Conservation (phyloP, 2,797 vertebrate species). For the Liasis olivaceus region DNA sequence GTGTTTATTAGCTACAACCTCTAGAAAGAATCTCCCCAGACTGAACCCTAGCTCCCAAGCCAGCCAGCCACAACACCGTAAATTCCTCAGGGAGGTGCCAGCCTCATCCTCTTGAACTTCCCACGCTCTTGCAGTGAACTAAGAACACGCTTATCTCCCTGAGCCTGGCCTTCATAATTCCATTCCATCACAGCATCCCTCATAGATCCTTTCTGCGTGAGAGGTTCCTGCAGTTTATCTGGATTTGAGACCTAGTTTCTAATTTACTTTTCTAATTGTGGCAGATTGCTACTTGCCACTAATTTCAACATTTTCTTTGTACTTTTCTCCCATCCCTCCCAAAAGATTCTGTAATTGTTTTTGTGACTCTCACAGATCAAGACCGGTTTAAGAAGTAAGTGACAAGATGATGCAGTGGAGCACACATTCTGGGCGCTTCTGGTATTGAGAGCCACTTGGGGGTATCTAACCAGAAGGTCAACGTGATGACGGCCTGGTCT, state of each 20-base stretch:
- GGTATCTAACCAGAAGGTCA: constrained; percentile 77
- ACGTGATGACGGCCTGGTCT: constrained; percentile 92
- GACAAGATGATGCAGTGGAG: constrained; percentile 68
- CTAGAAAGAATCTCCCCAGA: too few species aligned
- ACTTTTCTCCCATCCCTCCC: constrained; percentile 31
- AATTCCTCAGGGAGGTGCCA: too few species aligned
- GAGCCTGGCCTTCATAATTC: too few species aligned
- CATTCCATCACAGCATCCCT: not conserved
- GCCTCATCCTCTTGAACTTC: too few species aligned
- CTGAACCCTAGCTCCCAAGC: too few species aligned
- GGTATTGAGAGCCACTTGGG: constrained; percentile 81
- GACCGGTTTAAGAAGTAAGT: constrained; percentile 68
- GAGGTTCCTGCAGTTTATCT: not conserved
- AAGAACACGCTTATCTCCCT: too few species aligned
- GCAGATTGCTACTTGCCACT: constrained; percentile 30
- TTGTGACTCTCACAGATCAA: constrained; percentile 71
- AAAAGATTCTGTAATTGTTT: constrained; percentile 77
- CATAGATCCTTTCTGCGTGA: not conserved
- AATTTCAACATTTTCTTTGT: not conserved
- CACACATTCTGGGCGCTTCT: constrained; percentile 75
- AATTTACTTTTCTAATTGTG: constrained; percentile 24
- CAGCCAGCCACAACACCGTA: too few species aligned
- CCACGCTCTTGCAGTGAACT: too few species aligned
- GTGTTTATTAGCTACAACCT: too few species aligned
- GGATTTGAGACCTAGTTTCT: constrained; percentile 9